Conservation (phyloP, 2,888 invertebrate genomes). For the Notocelia uddmanniana region DNA sequence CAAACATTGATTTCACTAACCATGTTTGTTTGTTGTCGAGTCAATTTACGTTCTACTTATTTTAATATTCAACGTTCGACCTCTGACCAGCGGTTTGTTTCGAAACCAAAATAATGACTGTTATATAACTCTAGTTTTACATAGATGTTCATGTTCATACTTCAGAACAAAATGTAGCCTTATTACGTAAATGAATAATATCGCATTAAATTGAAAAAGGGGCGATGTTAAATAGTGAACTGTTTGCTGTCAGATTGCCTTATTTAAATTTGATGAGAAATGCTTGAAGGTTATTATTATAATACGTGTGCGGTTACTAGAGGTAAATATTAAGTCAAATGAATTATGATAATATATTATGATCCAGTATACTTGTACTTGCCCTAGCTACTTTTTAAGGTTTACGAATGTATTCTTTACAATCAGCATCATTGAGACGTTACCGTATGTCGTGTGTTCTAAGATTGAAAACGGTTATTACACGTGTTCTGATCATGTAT, state of each 20-base stretch:
- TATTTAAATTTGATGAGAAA: background rate
- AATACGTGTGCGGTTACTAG: background rate
- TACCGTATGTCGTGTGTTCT: no score
- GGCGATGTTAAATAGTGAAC: background rate
- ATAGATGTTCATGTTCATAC: background rate
- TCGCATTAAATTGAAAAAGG: background rate
- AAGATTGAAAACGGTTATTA: no score
- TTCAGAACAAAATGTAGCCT: slow-evolving; percentile 3
- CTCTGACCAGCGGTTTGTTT: slow-evolving; percentile 25
- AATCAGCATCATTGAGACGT: no score
- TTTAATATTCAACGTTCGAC: slow-evolving; percentile 18
- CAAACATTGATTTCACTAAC: background rate
- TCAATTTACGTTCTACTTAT: slow-evolving; percentile 18
- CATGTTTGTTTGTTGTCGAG: background rate
- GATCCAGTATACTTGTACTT: background rate
- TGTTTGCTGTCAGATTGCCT: background rate
- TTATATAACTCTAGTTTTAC: slow-evolving; percentile 26
- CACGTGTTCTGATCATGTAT: background rate
- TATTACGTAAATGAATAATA: slow-evolving; percentile 16
- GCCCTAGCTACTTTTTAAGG: background rate
- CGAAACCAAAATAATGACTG: slow-evolving; percentile 27
- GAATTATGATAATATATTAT: background rate
- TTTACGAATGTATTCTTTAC: no score
- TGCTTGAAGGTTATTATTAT: background rate
- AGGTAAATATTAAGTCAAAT: background rate